A percentile compares a stretch with the other conserved stretches of the same genome.
Evolutionary conservation across 2,888 invertebrate genomes (phyloP).

Genomic region (Acleris sparsana): DNA sequence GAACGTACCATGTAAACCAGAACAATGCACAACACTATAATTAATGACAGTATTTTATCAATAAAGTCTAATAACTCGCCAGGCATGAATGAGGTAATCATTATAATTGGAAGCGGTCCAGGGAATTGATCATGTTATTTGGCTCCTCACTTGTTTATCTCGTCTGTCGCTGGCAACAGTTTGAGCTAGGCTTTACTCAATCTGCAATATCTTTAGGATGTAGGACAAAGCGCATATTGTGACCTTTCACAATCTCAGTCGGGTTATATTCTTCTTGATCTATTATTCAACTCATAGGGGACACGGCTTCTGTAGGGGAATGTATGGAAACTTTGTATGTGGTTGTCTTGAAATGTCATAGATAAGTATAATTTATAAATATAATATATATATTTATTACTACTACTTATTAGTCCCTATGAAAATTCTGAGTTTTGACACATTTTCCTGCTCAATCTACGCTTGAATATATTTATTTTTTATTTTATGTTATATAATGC

Average conservation of each 20-base stretch:
- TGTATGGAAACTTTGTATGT: no score
- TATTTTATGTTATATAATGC: no score
- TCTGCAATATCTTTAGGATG: slow-evolving; percentile 10
- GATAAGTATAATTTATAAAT: no score
- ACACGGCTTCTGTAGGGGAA: no score
- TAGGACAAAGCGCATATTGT: slow-evolving; percentile 18
- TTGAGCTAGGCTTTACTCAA: slow-evolving; percentile 15
- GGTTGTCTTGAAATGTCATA: no score
- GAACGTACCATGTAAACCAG: background rate
- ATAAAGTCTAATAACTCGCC: slow-evolving; percentile 11
- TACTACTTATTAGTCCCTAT: no score
- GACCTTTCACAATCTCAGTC: background rate
- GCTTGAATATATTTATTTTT: no score
- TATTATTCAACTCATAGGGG: no score
- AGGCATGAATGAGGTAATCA: slow-evolving; percentile 28
- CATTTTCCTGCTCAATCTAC: no score
- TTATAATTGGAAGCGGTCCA: slow-evolving; percentile 26
- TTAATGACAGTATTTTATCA: background rate
- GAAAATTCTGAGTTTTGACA: no score
- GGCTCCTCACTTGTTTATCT: slow-evolving; percentile 10
- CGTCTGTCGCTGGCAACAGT: background rate
- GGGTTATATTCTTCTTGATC: background rate
- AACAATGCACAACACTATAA: background rate
- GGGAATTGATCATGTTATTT: slow-evolving; percentile 18
- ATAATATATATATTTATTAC: no score